Evolutionary conservation across 2,888 invertebrate species (phyloP).

Genomic region (Melanostoma mellinum): DNA sequence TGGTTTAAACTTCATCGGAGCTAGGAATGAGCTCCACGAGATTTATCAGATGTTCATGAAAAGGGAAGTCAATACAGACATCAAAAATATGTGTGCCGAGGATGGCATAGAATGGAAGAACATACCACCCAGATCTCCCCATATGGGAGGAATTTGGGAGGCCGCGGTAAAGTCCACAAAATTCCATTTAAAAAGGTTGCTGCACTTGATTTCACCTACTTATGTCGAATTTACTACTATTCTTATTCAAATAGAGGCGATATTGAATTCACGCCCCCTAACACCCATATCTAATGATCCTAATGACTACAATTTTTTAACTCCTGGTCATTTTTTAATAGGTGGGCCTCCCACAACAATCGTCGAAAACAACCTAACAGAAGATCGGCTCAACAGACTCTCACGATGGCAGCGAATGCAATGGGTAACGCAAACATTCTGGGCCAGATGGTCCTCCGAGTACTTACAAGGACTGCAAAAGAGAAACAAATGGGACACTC

Average conservation of each 20-base stretch:
- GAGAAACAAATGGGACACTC: constrained; percentile 9
- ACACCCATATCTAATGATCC: constrained; percentile 25
- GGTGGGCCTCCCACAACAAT: constrained; percentile 6
- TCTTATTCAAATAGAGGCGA: constrained; percentile 9
- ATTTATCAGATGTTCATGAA: constrained; percentile 29
- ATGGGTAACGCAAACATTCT: constrained; percentile 19
- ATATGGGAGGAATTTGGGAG: constrained; percentile 60
- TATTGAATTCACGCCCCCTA: constrained; percentile 12
- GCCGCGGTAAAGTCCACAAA: constrained; percentile 51
- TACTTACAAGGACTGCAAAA: constrained; percentile 11
- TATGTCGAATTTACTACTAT: constrained; percentile 1
- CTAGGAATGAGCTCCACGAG: constrained; percentile 37
- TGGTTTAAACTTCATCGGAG: constrained; percentile 68
- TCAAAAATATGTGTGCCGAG: constrained; percentile 23
- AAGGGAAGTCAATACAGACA: constrained; percentile 44
- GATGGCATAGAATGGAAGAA: constrained; percentile 52
- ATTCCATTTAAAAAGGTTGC: constrained; percentile 33
- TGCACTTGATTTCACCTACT: constrained; percentile 21
- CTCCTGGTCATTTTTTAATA: constrained; percentile 35
- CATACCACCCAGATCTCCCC: constrained; percentile 54
- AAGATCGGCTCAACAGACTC: constrained; percentile 8
- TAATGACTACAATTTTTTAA: constrained; percentile 12
- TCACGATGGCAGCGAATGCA: constrained; percentile 13
- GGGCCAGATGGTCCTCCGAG: constrained; percentile 11
- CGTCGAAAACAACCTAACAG: constrained; percentile 2